phyloP scores from a whole-genome alignment of 2,113 vertebrate species.

The Motacilla tschutschensis region DNA sequence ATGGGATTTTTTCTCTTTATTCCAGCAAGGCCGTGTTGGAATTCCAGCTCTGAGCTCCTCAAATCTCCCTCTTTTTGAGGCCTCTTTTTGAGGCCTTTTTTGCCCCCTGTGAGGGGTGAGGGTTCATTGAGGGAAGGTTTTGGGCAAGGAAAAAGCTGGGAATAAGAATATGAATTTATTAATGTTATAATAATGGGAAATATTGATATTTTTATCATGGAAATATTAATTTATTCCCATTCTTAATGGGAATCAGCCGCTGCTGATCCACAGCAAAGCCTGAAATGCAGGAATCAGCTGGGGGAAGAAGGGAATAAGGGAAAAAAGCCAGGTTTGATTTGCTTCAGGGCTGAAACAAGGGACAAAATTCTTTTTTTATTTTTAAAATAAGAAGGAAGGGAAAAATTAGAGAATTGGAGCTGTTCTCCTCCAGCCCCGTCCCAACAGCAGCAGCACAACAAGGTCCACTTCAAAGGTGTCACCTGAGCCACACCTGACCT shows the following conservation, averaged over 20 bases:
- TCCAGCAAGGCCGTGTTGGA: not conserved
- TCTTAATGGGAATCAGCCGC: not conserved
- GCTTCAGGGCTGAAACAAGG: not conserved
- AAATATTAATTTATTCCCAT: too few relatives aligned
- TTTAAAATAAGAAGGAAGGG: not conserved
- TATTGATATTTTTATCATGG: too few relatives aligned
- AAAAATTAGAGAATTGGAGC: not conserved
- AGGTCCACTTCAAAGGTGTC: constrained; percentile 7
- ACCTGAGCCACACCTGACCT: not conserved
- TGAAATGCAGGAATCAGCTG: not conserved
- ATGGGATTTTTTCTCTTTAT: not conserved
- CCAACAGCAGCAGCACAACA: not conserved
- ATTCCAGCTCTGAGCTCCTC: not conserved
- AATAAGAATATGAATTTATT: too few relatives aligned
- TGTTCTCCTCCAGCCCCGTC: not conserved
- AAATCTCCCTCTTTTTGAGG: not conserved
- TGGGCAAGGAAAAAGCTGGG: not conserved
- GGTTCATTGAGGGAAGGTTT: not conserved
- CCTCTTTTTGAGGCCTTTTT: not conserved
- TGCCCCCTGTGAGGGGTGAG: not conserved
- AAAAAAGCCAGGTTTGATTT: not conserved
- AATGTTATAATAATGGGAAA: too few relatives aligned
- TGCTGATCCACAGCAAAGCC: not conserved
- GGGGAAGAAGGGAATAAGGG: not conserved
- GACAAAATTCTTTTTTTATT: accelerated